Conservation (phyloP, 2,113 vertebrate species). For the Aythya baeri region DNA sequence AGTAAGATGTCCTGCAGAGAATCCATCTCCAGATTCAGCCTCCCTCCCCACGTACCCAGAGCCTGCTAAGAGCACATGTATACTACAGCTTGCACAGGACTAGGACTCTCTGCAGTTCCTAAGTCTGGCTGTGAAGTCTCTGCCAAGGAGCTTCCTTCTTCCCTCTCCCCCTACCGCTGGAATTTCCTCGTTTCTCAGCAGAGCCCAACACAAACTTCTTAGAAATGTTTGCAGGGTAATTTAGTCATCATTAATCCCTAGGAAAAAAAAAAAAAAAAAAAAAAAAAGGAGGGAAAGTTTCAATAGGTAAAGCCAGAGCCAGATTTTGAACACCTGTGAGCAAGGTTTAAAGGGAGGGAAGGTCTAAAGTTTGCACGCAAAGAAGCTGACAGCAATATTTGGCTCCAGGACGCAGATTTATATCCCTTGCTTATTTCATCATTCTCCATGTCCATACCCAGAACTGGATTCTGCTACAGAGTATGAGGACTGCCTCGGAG, state of each 20-base stretch:
- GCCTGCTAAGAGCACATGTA: neutral
- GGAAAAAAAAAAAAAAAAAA: constrained; percentile 12
- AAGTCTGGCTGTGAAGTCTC: neutral
- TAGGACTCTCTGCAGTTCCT: neutral
- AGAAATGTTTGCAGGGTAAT: neutral
- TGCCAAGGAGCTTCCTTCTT: neutral
- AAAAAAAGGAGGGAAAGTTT: constrained; percentile 5
- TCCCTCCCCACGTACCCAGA: neutral
- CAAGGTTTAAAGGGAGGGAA: neutral
- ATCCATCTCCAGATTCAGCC: neutral
- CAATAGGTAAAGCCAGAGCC: neutral
- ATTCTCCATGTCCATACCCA: neutral
- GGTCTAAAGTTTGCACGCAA: neutral
- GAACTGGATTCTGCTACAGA: neutral
- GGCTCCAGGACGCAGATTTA: neutral
- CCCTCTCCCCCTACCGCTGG: neutral
- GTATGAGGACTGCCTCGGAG: neutral
- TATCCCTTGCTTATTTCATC: neutral
- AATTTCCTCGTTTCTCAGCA: constrained; percentile 8
- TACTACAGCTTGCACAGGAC: neutral
- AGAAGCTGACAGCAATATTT: neutral
- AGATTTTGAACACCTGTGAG: constrained; percentile 36
- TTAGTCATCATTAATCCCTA: constrained; percentile 4
- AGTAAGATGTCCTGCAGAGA: neutral
- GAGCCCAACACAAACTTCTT: neutral